Base-by-base conservation (phyloP, 2,113 vertebrate genomes). In the Dasyprocta punctata region DNA sequence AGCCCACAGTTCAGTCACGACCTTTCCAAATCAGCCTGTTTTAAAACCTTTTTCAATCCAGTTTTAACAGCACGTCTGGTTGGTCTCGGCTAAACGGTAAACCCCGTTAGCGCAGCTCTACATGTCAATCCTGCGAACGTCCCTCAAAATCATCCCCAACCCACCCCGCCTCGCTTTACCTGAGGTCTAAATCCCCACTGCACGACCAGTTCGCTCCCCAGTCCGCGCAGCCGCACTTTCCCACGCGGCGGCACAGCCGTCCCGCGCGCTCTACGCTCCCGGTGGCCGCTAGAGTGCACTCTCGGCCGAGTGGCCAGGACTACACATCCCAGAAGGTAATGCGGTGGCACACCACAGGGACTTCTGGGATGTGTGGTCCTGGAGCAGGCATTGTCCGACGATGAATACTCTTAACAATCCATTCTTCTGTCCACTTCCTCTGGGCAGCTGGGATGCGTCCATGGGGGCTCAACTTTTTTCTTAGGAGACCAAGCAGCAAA, bases 131-230 rank as follows among this genome's bases (percentile, higher is more conserved):
- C n/a, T 60, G 22, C 17, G 13, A 65, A 47, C 0, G 1, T 17
- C 49, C 17, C 17, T 36, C 22, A 2, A 41, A 8, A 12, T 7
- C 16, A 0, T n/a, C 61, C 2, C 28, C 67, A n/a, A 17, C 36
- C 7, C 33, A 13, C 6, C 20, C 0, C 1, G 30, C 14, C 22
- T 8, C 3, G 33, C 61, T 87, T 78, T 5, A 61, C 60, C 0
- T 0, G n/a, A 28, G 0, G 19, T 8, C 1, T 0, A 14, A 1
- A 5, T 0, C 1, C 1, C 1, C 11, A 14, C 5, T 0, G 0
- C 5, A 2, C 4, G 16, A 28, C 1, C 19, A 0, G 13, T 9
- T 20, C 3, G 24, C 30, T 11, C 11, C 2, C 38, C 19, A 1
- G 58, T 38, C 4, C 0, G 58, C 86, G 30, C 91, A 41, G 69